phyloP scores from a whole-genome alignment of 2,888 invertebrate genomes.

The Germaria angustata region DNA sequence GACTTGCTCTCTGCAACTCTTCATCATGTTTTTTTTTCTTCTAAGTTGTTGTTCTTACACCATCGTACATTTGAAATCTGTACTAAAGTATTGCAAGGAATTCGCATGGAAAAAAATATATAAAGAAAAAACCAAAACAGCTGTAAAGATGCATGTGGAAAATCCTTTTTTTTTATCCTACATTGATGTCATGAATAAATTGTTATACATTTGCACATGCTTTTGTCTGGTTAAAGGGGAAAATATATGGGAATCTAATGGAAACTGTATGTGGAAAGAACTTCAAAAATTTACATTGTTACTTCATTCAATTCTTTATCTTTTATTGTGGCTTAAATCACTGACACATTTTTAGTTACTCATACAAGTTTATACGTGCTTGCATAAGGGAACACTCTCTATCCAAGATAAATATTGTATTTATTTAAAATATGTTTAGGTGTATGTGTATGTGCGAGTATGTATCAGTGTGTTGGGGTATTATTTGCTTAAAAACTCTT shows the following conservation, averaged over 20 bases:
- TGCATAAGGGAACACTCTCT: not conserved
- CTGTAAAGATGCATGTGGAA: constrained; percentile 25
- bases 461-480: no score
- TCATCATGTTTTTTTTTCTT: not conserved
- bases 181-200: constrained; percentile 65
- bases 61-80: constrained; percentile 16
- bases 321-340: not conserved
- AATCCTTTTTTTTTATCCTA: constrained; percentile 19
- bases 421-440: not conserved
- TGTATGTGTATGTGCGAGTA: no score
- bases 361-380: not conserved
- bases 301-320: constrained; percentile 33
- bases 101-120: no score
- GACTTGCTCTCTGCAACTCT: not conserved
- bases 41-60: not conserved
- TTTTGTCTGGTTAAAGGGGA: constrained; percentile 13
- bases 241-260: not conserved
- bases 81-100: not conserved
- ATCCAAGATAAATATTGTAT: not conserved
- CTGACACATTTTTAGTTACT: constrained; percentile 6
- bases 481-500: not conserved
- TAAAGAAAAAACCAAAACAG: constrained; percentile 6
- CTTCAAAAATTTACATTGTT: constrained; percentile 25
- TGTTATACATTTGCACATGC: constrained; percentile 57
- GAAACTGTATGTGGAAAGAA: not conserved